Evolutionary conservation across 2,797 vertebrate genomes (phyloP).

Genomic region (Thamnophis elegans): DNA sequence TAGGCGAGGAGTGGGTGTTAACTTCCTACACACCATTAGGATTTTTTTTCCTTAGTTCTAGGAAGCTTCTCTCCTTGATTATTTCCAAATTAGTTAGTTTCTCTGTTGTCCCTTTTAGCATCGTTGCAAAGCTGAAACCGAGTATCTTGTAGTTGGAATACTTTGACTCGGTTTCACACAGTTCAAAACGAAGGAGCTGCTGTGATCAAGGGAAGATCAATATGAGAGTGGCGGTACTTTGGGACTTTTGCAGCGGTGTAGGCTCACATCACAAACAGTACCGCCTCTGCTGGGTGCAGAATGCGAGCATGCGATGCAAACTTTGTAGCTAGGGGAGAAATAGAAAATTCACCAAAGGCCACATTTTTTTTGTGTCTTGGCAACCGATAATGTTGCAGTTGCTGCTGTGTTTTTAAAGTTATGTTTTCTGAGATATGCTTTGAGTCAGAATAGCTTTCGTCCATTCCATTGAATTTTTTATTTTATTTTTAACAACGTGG

Average conservation of each 20-base stretch:
- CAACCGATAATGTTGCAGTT: neutral
- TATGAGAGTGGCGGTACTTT: neutral
- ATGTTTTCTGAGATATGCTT: neutral
- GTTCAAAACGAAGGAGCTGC: neutral
- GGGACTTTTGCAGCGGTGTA: neutral
- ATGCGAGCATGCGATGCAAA: neutral
- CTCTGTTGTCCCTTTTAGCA: neutral
- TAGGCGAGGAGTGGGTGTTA: too few relatives aligned
- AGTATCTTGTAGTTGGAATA: neutral
- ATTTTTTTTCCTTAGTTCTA: neutral
- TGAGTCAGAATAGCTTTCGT: neutral
- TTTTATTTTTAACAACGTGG: neutral
- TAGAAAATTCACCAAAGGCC: neutral
- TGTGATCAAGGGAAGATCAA: neutral
- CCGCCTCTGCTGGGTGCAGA: neutral
- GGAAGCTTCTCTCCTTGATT: neutral
- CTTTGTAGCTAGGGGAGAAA: neutral
- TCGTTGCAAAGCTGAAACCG: neutral
- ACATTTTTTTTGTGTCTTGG: neutral
- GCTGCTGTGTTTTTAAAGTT: neutral
- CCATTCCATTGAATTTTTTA: neutral
- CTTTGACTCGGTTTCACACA: neutral
- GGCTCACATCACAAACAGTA: neutral
- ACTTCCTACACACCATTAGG: too few relatives aligned
- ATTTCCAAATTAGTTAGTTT: neutral